Base-by-base conservation (phyloP, 2,113 vertebrate genomes). In the Cathartes aura region DNA sequence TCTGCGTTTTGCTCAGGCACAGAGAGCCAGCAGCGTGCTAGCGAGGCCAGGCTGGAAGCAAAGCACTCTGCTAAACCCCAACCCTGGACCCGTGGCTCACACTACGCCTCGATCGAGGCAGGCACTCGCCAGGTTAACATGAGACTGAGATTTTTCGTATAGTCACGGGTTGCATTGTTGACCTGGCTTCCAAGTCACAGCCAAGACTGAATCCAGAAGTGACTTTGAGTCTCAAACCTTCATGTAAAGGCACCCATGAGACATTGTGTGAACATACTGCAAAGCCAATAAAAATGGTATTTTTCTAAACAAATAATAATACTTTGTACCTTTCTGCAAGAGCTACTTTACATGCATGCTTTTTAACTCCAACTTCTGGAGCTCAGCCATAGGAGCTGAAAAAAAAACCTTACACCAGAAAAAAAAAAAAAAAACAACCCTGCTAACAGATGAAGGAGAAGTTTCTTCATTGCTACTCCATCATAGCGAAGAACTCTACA, bases 61-160 rank as follows among this genome's bases (percentile, higher is more conserved):
- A 47, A 92, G 68, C 13, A 1, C 42, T 14, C 32, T 27, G 74
- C 53, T 20, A 50, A 80, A 40, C 12, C 23, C 52, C 8, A 38
- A 2, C 19, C 29, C 38, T 18, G 15, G 23, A 24, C 36, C 17
- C 1, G 0, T 1, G 5, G 56, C 50, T 45, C 24, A 15, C 8
- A 2, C 29, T 3, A 2, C 1, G 4, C 62, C 40, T 47, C 2
- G 0, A 34, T 4, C 1, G 0, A 53, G 60, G 60, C 38, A 58
- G 15, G 7, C 18, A 5, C 43, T 52, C 0, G 1, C 19, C 34
- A 36, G 16, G 12, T 73, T 12, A 32, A 66, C 1, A 5, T 3
- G 8, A 53, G 66, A 29, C 0, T 0, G 29, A 59, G 32, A 40
- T 32, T 48, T 22, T 45, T 67, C 22, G 20, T 8, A 2, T 5